These are phyloP conservation scores for Tricholauxania praeusta DNA, from an alignment of 2,888 invertebrate species.

Conservation along the genomic window DNA sequence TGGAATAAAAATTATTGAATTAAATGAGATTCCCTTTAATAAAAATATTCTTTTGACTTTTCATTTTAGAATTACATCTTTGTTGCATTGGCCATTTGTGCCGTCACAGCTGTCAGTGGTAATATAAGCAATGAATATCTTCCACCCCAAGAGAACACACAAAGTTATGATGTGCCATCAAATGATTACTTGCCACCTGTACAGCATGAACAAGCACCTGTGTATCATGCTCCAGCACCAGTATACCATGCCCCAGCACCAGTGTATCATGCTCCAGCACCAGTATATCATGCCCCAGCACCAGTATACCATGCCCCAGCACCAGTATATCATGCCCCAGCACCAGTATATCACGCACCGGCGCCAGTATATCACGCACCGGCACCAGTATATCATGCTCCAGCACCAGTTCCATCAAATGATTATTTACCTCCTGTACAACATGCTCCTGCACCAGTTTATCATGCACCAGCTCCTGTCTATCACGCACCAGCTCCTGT, in stretches of 20 bases:
- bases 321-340: slow-evolving; percentile 6
- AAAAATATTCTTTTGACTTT: background rate
- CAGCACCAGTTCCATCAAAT: too few relatives aligned
- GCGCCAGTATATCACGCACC: slow-evolving; percentile 15
- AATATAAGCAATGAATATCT: background rate
- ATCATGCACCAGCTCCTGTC: slow-evolving; percentile 11
- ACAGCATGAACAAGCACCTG: slow-evolving; percentile 13
- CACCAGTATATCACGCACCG: background rate
- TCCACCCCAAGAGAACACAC: slow-evolving; percentile 16
- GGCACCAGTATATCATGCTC: background rate
- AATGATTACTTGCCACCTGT: slow-evolving; percentile 10
- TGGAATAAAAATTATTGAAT: background rate
- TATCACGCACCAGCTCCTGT: background rate
- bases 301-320: background rate
- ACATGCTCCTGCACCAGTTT: slow-evolving; percentile 3
- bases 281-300: slow-evolving; percentile 9
- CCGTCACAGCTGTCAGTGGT: slow-evolving; percentile 2
- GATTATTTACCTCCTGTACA: too few relatives aligned
- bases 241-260: slow-evolving; percentile 1
- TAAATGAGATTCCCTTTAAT: background rate
- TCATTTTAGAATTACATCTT: slow-evolving; percentile 22
- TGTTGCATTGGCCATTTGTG: slow-evolving; percentile 19
- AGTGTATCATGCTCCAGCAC: slow-evolving; percentile 22
- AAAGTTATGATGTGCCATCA: slow-evolving; percentile 3
- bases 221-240: slow-evolving; percentile 29